Conservation (phyloP, 2,113 vertebrate species). For the Poeciliopsis retropinna region DNA sequence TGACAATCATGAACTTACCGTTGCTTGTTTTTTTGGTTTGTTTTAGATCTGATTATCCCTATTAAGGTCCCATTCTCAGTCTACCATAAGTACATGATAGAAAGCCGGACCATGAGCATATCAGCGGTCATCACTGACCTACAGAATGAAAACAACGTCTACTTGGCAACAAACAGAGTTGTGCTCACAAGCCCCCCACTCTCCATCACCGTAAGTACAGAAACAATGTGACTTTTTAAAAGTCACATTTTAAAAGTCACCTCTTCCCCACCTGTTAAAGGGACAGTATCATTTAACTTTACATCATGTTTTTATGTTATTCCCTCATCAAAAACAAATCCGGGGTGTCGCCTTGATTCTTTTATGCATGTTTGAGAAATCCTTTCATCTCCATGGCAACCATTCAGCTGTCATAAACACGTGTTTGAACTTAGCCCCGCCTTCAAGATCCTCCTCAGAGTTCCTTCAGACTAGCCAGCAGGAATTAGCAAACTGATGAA, state of each 20-base stretch:
- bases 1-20: background rate
- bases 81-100: slow-evolving; percentile 76
- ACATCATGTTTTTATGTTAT: no score
- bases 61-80: slow-evolving; percentile 79
- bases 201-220: slow-evolving; percentile 67
- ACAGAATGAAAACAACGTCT: slow-evolving; percentile 6
- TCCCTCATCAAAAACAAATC: no score
- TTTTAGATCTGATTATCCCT: slow-evolving; percentile 79
- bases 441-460: no score
- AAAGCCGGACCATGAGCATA: slow-evolving; percentile 80
- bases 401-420: no score
- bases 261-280: background rate
- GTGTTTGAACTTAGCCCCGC: no score
- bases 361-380: no score
- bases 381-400: no score
- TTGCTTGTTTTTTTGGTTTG: slow-evolving; percentile 18
- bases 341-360: no score
- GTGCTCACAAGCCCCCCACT: slow-evolving; percentile 73
- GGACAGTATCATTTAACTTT: no score
- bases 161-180: slow-evolving; percentile 79
- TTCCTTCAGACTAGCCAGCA: no score
- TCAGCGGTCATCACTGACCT: slow-evolving; percentile 68
- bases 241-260: accelerated
- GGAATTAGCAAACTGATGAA: no score
- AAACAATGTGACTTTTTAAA: accelerated